Evolutionary conservation across 1,140 invertebrate species (phyloP).

Genomic region (Lysiphlebus fabarum): DNA sequence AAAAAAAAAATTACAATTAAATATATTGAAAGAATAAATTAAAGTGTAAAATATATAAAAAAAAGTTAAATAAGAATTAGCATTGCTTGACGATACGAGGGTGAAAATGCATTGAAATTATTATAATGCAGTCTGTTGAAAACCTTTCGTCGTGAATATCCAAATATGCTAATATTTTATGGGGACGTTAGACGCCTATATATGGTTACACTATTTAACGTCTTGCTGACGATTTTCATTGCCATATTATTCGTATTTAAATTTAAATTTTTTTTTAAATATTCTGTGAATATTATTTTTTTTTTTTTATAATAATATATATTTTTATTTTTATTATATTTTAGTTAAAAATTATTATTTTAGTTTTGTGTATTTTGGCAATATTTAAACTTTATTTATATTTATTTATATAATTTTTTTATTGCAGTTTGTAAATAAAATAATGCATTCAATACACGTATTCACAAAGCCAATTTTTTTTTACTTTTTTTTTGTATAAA

Average conservation of each 20-base stretch:
- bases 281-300: background rate
- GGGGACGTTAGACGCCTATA: conserved; percentile 13
- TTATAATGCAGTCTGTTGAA: conserved; percentile 11
- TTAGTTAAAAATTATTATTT: no score
- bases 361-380: no score
- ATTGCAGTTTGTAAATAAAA: no score
- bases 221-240: background rate
- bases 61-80: no score
- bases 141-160: conserved; percentile 20
- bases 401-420: no score
- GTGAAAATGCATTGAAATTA: background rate
- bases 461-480: no score
- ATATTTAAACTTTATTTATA: no score
- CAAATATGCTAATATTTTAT: conserved; percentile 24
- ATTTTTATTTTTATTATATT: background rate
- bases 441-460: no score
- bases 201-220: background rate
- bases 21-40: no score
- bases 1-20: no score
- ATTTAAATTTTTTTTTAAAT: background rate
- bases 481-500: no score
- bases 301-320: background rate
- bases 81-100: background rate
- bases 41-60: no score
- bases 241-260: background rate